A percentile compares a stretch with the other conserved stretches of the same genome.
Evolutionary conservation across 2,113 vertebrate genomes (phyloP).

Genomic region (Cyanoderma ruficeps): DNA sequence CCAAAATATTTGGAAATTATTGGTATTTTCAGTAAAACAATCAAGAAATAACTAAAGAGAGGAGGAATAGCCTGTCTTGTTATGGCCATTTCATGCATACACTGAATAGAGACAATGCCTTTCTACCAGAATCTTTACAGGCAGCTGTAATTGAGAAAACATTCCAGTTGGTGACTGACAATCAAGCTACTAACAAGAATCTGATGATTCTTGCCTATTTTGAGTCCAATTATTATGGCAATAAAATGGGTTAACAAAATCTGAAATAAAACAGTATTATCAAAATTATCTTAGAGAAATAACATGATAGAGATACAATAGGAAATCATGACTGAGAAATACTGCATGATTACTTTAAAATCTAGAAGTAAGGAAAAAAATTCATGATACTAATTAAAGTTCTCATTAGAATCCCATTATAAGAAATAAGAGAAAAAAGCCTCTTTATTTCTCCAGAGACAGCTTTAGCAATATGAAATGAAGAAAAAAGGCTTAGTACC

Average conservation of each 20-base stretch:
- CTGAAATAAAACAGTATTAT: background rate
- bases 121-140: background rate
- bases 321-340: slow-evolving; percentile 12
- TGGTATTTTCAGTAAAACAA: background rate
- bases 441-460: slow-evolving; percentile 58
- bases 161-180: background rate
- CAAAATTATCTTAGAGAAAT: slow-evolving; percentile 16
- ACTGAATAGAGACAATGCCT: background rate
- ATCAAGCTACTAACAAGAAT: background rate
- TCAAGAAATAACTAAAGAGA: background rate
- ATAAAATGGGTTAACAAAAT: background rate
- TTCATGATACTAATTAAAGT: slow-evolving; percentile 58
- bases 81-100: background rate
- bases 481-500: background rate
- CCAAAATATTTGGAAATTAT: background rate
- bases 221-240: background rate
- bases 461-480: slow-evolving; percentile 14
- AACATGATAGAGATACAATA: background rate
- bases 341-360: slow-evolving; percentile 13
- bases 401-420: slow-evolving; percentile 60
- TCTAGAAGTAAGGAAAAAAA: slow-evolving; percentile 41
- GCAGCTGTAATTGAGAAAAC: background rate
- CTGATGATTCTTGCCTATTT: background rate
- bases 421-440: slow-evolving; percentile 42
- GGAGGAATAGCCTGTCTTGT: background rate